Evolutionary conservation across 2,113 vertebrate species (phyloP), one percentile per base, ranked within the genome.

Genomic region (Hypanus sabinus): DNA sequence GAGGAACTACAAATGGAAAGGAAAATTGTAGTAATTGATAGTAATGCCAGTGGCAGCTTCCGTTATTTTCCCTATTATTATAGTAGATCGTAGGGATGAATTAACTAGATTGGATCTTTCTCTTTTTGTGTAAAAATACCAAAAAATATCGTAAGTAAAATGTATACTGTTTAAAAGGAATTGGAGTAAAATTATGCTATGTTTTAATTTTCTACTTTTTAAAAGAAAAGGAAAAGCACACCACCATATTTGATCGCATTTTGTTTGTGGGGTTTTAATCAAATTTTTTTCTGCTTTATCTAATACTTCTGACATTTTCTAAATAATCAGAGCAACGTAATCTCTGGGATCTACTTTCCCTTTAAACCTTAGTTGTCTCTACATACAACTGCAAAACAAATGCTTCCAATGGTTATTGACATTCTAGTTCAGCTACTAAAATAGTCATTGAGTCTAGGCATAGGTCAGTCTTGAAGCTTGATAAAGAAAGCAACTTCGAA

Each of bases 381-480:
- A 16, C 1, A 46, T 55, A 1, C 68, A 55, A 12, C 24, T 71
- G 38, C 38, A 73, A 73, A 93, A 55, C 68, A 73, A 73, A 27
- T 22, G 30, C 71, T 73, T 73, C 91, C 68, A 55, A 73, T 73
- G 88, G n/a, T 30, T 65, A 88, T 71, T 92, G 38, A 38, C 68
- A 38, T 92, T 36, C 27, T 18, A 6, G 14, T 6, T 12, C 91
- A 93, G 30, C 71, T 71, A 93, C 91, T 93, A 71, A 46, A 73
- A 73, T 55, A 46, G 55, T 55, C 30, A 38, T 73, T 55, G 91
- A 73, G 36, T 11, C 11, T 93, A 20, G 11, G 68, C 30, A 24
- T 24, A 93, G 88, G 70, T 46, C 91, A 93, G 38, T 36, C 70
- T 73, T 33, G 91, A 73, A 93, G 71, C 90, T 73, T 93, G 68